Base-by-base conservation (phyloP, 2,888 invertebrate genomes). In the Furcula furcula region DNA sequence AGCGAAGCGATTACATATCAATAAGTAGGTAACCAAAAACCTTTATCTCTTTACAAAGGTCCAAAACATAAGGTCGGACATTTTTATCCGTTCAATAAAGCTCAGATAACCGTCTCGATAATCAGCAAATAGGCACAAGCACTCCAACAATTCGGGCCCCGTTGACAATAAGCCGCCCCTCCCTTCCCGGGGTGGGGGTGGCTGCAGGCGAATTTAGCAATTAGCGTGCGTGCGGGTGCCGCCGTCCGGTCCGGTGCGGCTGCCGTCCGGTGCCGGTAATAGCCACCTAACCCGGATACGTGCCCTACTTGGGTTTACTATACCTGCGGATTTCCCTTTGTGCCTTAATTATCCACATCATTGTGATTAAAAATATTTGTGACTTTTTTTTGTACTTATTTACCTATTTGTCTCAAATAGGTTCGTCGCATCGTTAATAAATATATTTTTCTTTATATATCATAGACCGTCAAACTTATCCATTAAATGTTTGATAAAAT, bases 181-280 rank as follows among this genome's bases (percentile, higher is more conserved):
- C 27, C 33, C 31, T 29, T 26, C 33, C 22, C 29, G 27, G 40
- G 31, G 20, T 35, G 29, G 37, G 27, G 31, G 4, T 4, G 41
- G 50, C 22, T 29, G 41, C 36, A 65, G 64, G 74, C 71, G 62
- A 79, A 77, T 77, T 80, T 80, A 74, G 76, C 80, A 80, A 81
- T 81, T 80, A 81, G 71, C 76, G 78, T 75, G 77, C 73, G 62
- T 67, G 66, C 62, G 66, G 65, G 65, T 67, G 64, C 74, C 72
- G 62, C 47, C 43, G 57, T 30, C 55, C 54, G 51, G 53, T 34
- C 46, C 35, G 38, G 19, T 16, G 29, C 32, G 32, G 19, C 31
- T 34, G 46, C 18, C 29, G 29, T 37, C 47, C 48, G n/a, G n/a
- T n/a, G n/a, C n/a, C 51, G 46, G 49, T 68, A 69, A 72, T 68